Percentiles rank a stretch among this genome's conserved stretches.
These are phyloP conservation scores for Paramacrobiotus metropolitanus DNA, from an alignment of 1,140 invertebrate species.

Conservation along the genomic window DNA sequence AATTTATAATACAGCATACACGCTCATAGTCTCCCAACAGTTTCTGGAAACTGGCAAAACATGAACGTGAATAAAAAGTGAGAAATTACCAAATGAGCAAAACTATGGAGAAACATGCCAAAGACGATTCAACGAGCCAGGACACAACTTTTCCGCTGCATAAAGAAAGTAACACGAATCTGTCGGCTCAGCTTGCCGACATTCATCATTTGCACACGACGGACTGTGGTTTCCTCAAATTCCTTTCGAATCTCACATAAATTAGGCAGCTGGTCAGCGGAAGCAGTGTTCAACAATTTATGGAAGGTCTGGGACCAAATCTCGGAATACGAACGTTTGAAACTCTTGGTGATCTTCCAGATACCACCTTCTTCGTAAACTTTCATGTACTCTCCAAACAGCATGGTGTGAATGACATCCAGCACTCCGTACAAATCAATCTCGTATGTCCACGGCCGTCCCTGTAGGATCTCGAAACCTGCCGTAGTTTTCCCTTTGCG, in stretches of 20 bases:
- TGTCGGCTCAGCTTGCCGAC: background rate
- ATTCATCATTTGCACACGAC: background rate
- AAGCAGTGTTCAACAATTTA: constrained; percentile 18
- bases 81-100: no score
- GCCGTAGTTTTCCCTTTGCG: constrained; percentile 15
- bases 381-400: constrained; percentile 23
- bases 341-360: constrained; percentile 17
- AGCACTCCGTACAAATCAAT: constrained; percentile 22
- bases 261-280: constrained; percentile 18
- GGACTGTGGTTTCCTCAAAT: constrained; percentile 15
- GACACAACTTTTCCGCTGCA: constrained; percentile 1
- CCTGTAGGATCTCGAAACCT: constrained; percentile 23
- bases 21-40: no score
- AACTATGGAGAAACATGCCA: no score
- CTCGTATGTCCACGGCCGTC: constrained; percentile 25
- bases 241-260: constrained; percentile 14
- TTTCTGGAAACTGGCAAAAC: no score
- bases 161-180: background rate
- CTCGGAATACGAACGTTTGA: background rate
- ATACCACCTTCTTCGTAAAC: constrained; percentile 16
- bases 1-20: no score
- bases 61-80: no score
- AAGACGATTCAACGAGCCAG: background rate
- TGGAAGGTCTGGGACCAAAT: constrained; percentile 20
- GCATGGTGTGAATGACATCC: constrained; percentile 20